A percentile compares a stretch with the other conserved stretches of the same genome.
These are phyloP conservation scores for Dendrocopos noguchii DNA, from an alignment of 2,113 vertebrate species.

Conservation along the genomic window DNA sequence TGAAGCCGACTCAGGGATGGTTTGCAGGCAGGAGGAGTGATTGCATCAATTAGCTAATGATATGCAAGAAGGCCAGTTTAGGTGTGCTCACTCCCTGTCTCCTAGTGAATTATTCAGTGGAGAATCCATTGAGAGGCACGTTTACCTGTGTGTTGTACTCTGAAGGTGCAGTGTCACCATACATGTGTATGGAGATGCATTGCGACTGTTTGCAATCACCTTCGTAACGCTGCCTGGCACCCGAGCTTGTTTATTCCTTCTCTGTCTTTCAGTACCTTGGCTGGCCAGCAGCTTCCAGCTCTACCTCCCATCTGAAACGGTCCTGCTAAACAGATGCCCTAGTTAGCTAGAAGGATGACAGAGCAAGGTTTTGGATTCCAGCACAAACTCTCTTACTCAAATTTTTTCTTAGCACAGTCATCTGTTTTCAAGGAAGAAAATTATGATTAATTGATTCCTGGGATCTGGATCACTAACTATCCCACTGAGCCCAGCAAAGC, in stretches of 20 bases:
- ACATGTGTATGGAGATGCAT: accelerated
- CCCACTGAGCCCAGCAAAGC: neutral
- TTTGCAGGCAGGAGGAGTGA: neutral
- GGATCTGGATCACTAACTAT: accelerated
- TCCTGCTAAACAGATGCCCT: neutral
- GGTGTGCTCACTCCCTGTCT: neutral
- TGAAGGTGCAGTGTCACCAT: accelerated
- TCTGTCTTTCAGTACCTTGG: neutral
- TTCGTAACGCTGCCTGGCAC: neutral
- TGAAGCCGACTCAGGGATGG: accelerated
- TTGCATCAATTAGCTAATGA: neutral
- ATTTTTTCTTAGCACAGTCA: neutral
- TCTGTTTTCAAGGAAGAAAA: neutral
- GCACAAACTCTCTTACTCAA: neutral
- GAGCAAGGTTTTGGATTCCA: neutral
- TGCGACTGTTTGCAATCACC: accelerated
- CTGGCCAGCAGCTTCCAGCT: neutral
- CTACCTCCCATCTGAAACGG: neutral
- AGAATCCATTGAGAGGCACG: neutral
- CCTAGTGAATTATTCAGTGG: neutral
- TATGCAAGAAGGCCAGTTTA: neutral
- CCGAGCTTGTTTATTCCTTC: neutral
- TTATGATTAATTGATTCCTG: neutral
- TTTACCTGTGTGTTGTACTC: neutral
- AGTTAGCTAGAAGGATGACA: neutral